Conservation (phyloP, 2,113 vertebrate genomes). For the Lutjanus erythropterus region DNA sequence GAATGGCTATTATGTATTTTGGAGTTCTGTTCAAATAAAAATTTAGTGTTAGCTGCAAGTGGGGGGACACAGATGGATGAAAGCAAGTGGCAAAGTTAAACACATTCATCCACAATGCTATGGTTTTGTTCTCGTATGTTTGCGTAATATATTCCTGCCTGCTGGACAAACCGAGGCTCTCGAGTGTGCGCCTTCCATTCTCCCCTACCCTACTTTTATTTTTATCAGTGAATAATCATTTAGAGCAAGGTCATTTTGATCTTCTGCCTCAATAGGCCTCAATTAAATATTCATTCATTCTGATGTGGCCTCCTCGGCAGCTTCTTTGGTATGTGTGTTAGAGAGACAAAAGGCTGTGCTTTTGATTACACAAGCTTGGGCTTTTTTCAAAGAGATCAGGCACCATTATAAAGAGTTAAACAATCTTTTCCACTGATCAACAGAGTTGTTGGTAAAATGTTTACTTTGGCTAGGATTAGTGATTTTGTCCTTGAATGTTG, state of each 20-base stretch:
- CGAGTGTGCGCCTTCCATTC: constrained; percentile 78
- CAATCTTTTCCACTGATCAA: constrained; percentile 74
- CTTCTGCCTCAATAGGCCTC: constrained; percentile 86
- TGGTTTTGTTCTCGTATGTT: constrained; percentile 69
- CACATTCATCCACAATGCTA: constrained; percentile 66
- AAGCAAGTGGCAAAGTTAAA: constrained; percentile 77
- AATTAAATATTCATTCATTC: constrained; percentile 89
- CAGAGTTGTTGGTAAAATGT: constrained; percentile 67
- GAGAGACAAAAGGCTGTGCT: constrained; percentile 84
- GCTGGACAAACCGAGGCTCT: constrained; percentile 79
- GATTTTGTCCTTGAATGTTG: constrained; percentile 66
- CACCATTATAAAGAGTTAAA: constrained; percentile 78
- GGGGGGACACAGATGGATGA: constrained; percentile 55
- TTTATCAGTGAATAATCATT: constrained; percentile 86
- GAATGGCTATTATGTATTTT: not conserved
- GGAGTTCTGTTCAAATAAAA: constrained; percentile 39
- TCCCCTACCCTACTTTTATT: constrained; percentile 80
- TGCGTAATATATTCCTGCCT: constrained; percentile 76
- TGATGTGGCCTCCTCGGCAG: constrained; percentile 82
- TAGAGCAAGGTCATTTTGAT: constrained; percentile 88
- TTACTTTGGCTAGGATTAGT: constrained; percentile 63
- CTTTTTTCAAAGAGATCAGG: constrained; percentile 75
- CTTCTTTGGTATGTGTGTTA: constrained; percentile 82
- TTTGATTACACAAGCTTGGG: constrained; percentile 82
- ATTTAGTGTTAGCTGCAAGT: constrained; percentile 45